Evolutionary conservation across 2,113 vertebrate species (phyloP), one percentile per base, ranked within the genome.

Genomic region (Triplophysa rosa): DNA sequence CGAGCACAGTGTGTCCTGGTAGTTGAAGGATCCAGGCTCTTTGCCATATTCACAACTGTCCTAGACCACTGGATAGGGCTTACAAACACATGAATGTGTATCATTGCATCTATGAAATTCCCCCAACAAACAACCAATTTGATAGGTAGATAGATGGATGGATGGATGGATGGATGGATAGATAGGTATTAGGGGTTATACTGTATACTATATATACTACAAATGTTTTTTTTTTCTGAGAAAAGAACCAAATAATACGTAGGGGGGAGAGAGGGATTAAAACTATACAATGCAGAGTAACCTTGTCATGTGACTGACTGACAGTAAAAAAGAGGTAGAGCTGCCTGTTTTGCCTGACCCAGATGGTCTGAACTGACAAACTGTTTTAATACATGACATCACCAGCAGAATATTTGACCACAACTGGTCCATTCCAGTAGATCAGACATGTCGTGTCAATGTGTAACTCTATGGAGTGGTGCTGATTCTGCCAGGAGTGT

Each of bases 401-500:
- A 49, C 2, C 12, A 13, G 47, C 3, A 49, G 47, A 12, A 49
- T 49, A 49, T 49, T 49, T 49, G 47, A 49, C 47, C 47, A 14
- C 8, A 49, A 49, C 47, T 7, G 5, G 47, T 49, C 47, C 11
- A 13, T 14, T 14, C 14, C 11, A 49, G 47, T 49, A 14, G 47
- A 49, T 49, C 49, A 16, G 16, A 52, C 5, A 3, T 56, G 17
- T n/a, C 19, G 2, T 10, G 4, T n/a, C 8, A 58, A 21, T 21
- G 13, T 58, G 16, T n/a, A 29, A 10, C 33, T 73, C n/a, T 16
- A 6, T 47, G 13, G 12, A 29, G 11, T 26, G 58, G 8, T 47
- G 23, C 23, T 61, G 72, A 75, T 75, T 40, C 49, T 58, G 69
- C 19, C 17, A 8, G 12, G 40, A 67, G 42, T 66, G 58, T 47